These are phyloP conservation scores for Peromyscus eremicus DNA, from an alignment of 2,797 vertebrate species.

Conservation along the genomic window DNA sequence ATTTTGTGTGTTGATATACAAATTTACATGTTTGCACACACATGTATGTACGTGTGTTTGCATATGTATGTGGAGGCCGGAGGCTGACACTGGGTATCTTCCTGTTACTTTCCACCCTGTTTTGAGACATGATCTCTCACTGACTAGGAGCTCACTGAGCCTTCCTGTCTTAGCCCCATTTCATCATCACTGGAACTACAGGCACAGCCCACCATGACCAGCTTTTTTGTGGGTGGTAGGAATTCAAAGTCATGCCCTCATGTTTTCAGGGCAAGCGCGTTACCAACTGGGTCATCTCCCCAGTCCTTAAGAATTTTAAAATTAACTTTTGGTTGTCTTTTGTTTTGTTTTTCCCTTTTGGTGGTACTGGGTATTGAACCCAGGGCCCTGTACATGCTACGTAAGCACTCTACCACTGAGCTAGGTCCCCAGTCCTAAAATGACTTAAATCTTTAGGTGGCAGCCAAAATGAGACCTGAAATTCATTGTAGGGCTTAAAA, in stretches of 20 bases:
- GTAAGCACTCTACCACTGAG: neutral
- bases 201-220: neutral
- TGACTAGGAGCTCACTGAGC: neutral
- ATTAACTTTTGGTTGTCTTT: neutral
- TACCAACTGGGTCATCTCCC: neutral
- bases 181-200: neutral
- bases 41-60: too few relatives aligned
- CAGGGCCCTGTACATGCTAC: neutral
- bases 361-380: neutral
- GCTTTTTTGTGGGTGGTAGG: neutral
- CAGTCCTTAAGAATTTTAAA: neutral
- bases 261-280: neutral
- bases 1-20: neutral
- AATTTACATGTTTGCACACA: neutral
- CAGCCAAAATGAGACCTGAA: constrained; percentile 19
- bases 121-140: neutral
- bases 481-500: constrained; percentile 3
- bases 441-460: constrained; percentile 45
- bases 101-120: neutral
- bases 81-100: neutral
- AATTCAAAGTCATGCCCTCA: neutral
- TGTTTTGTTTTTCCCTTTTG: neutral
- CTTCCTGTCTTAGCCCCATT: neutral
- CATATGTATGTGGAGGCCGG: neutral
- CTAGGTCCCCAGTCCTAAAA: neutral